Evolutionary conservation across 2,797 vertebrate genomes (phyloP).

Genomic region (Natrix natrix): DNA sequence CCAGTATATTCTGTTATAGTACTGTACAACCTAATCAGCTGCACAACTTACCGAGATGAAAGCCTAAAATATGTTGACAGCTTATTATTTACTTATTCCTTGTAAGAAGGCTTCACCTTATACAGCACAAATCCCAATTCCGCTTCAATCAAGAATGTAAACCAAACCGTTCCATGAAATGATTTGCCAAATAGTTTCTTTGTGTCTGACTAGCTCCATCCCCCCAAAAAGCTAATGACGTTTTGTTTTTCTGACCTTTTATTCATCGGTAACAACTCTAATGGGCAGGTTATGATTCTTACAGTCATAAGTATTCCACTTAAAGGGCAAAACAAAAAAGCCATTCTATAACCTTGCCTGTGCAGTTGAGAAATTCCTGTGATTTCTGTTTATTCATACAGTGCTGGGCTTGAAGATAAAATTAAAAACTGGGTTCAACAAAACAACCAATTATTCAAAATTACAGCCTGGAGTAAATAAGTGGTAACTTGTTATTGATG

Average conservation of each 20-base stretch:
- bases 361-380: not conserved
- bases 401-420: constrained; percentile 24
- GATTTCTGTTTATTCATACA: not conserved
- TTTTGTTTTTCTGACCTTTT: constrained; percentile 28
- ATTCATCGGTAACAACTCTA: constrained; percentile 24
- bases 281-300: constrained; percentile 25
- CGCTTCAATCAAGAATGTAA: not conserved
- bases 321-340: constrained; percentile 25
- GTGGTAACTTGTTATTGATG: constrained; percentile 21
- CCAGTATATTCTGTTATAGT: not conserved
- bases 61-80: not conserved
- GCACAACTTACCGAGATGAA: not conserved
- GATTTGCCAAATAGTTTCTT: not conserved
- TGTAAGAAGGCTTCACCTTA: not conserved
- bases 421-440: constrained; percentile 35
- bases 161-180: constrained; percentile 20
- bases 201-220: not conserved
- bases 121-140: not conserved
- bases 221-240: constrained; percentile 25
- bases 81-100: constrained; percentile 6
- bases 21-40: not conserved
- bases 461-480: constrained; percentile 12
- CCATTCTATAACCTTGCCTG: constrained; percentile 15
- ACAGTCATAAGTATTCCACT: not conserved
- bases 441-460: constrained; percentile 49